Percentiles rank a stretch among this genome's conserved stretches.
Conservation (phyloP, 2,113 vertebrate species). For the Andinoacara biseriatus region DNA sequence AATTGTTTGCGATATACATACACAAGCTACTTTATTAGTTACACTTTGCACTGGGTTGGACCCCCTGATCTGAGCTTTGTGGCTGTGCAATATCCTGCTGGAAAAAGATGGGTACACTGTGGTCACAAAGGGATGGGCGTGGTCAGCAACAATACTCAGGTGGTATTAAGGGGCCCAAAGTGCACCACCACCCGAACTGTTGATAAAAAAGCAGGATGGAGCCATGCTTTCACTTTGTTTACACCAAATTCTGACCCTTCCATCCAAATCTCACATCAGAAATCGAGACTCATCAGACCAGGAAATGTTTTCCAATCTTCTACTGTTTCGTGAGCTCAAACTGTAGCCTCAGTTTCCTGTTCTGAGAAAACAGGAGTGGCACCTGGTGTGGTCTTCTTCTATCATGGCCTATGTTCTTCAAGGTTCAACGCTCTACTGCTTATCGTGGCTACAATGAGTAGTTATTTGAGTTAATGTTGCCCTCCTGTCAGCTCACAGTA, state of each 20-base stretch:
- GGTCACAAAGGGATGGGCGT: background rate
- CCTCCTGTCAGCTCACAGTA: background rate
- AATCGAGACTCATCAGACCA: background rate
- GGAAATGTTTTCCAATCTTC: background rate
- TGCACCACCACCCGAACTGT: background rate
- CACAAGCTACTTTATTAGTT: accelerated
- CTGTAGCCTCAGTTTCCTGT: too few species aligned
- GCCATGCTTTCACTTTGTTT: background rate
- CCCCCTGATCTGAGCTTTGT: too few species aligned
- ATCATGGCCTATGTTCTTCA: too few species aligned
- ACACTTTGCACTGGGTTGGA: accelerated
- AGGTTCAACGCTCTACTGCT: background rate
- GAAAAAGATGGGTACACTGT: background rate
- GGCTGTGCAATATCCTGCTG: too few species aligned
- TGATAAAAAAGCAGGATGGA: background rate
- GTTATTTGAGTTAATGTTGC: background rate
- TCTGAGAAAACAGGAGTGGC: too few species aligned
- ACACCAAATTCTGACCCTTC: background rate
- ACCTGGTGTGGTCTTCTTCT: too few species aligned
- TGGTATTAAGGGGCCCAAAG: background rate
- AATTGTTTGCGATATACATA: background rate
- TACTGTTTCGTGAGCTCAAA: too few species aligned
- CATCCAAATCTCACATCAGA: background rate
- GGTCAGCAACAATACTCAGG: background rate
- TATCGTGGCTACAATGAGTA: background rate